Conservation (phyloP, 2,888 invertebrate species). For the Euphydryas editha region DNA sequence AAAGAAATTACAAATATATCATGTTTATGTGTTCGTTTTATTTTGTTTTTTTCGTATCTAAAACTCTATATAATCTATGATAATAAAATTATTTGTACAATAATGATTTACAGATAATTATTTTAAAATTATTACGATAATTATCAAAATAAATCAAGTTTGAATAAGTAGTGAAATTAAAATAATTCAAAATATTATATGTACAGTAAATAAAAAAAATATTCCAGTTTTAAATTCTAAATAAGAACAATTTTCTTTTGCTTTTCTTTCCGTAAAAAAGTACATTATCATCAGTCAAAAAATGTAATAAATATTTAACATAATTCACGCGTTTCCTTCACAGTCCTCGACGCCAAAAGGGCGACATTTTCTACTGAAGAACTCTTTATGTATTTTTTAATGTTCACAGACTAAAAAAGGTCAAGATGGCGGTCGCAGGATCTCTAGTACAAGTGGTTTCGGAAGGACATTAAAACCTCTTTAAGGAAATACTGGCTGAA, state of each 20-base stretch:
- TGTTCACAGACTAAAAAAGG: conserved; percentile 61
- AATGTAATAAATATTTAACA: conserved; percentile 12
- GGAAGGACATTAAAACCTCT: conserved; percentile 41
- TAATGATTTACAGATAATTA: too few species aligned
- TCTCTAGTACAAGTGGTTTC: conserved; percentile 36
- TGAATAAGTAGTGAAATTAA: too few species aligned
- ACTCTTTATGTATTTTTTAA: conserved; percentile 73
- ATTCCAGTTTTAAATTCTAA: too few species aligned
- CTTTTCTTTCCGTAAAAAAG: background rate
- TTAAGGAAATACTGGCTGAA: conserved; percentile 32
- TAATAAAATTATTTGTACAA: too few species aligned
- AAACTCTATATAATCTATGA: too few species aligned
- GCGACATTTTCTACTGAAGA: conserved; percentile 58
- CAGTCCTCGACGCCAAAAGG: conserved; percentile 30
- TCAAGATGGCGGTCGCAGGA: conserved; percentile 52
- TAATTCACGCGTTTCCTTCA: conserved; percentile 24
- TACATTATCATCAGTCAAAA: background rate
- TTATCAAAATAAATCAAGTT: too few species aligned
- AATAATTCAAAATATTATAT: too few species aligned
- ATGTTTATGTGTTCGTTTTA: too few species aligned
- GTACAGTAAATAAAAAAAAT: too few species aligned
- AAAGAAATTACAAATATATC: too few species aligned
- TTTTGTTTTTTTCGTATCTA: too few species aligned
- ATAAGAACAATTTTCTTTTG: background rate
- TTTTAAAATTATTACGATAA: too few species aligned